A percentile compares a stretch with the other conserved stretches of the same genome.
phyloP scores from a whole-genome alignment of 2,113 vertebrate species.

The Girardinichthys multiradiatus region DNA sequence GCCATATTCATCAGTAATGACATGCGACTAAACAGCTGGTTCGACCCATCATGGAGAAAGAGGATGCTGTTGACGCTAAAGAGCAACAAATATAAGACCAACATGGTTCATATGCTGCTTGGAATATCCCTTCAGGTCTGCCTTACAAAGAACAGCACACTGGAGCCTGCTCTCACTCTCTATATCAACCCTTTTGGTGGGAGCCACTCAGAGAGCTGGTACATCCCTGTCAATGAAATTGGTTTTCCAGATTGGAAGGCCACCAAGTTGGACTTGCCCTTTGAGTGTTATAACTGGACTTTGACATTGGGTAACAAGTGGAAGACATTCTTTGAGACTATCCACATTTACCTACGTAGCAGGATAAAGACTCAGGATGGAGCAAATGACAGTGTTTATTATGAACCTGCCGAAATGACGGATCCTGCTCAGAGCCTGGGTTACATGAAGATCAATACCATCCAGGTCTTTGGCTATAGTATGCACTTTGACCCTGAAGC shows the following conservation, averaged over 20 bases:
- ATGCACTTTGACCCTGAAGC: slow-evolving; percentile 99
- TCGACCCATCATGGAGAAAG: slow-evolving; percentile 96
- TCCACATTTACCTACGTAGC: slow-evolving; percentile 95
- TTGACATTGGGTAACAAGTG: slow-evolving; percentile 95
- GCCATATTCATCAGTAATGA: slow-evolving; percentile 99
- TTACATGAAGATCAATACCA: slow-evolving; percentile 98
- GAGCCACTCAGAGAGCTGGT: slow-evolving; percentile 98
- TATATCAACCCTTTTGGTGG: slow-evolving; percentile 97
- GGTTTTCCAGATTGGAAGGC: slow-evolving; percentile 94
- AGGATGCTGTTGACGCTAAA: slow-evolving; percentile 95
- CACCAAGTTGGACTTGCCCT: slow-evolving; percentile 91
- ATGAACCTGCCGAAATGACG: slow-evolving; percentile 91
- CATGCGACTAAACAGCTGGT: slow-evolving; percentile 98
- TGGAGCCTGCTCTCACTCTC: slow-evolving; percentile 93
- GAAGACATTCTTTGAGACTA: slow-evolving; percentile 98
- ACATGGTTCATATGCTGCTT: slow-evolving; percentile 95
- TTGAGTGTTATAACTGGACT: slow-evolving; percentile 97
- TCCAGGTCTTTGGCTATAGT: slow-evolving; percentile 98
- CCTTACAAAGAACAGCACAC: slow-evolving; percentile 96
- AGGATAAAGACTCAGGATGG: slow-evolving; percentile 87
- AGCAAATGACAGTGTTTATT: slow-evolving; percentile 90
- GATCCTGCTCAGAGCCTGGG: slow-evolving; percentile 93
- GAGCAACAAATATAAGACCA: slow-evolving; percentile 98
- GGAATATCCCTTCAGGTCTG: slow-evolving; percentile 96
- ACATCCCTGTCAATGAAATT: slow-evolving; percentile 92